Evolutionary conservation across 1,140 invertebrate species (phyloP).

Genomic region (Paracyclopina nana): DNA sequence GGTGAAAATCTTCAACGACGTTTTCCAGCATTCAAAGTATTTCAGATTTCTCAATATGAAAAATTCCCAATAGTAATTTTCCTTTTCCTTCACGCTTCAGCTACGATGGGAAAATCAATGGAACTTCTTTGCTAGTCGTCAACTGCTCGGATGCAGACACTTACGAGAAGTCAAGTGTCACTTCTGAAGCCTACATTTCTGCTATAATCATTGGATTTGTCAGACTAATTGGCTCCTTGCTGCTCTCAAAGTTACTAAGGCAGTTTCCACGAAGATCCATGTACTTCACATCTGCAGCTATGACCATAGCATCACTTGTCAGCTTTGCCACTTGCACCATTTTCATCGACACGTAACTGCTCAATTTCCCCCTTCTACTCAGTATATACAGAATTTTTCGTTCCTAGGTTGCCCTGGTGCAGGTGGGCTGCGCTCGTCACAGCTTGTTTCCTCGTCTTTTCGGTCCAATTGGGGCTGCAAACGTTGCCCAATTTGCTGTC

Average conservation of each 20-base stretch:
- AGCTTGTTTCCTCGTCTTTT: not conserved
- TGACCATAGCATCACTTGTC: not conserved
- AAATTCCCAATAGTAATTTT: too few relatives aligned
- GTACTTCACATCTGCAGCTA: not conserved
- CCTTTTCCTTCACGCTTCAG: too few relatives aligned
- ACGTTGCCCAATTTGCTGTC: not conserved
- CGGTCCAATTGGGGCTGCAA: not conserved
- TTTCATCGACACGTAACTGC: not conserved
- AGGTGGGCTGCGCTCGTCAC: not conserved
- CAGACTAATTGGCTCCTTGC: not conserved
- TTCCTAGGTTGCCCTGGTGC: too few relatives aligned
- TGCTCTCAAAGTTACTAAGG: not conserved
- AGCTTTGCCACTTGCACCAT: not conserved
- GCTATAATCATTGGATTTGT: not conserved
- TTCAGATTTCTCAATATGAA: too few relatives aligned
- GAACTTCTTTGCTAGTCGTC: not conserved
- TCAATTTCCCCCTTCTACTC: not conserved
- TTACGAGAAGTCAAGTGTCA: not conserved
- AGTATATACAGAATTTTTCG: too few relatives aligned
- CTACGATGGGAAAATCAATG: too few relatives aligned
- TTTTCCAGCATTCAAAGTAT: too few relatives aligned
- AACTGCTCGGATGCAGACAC: not conserved
- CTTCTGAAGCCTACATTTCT: slow-evolving; percentile 1
- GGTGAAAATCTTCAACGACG: not conserved
- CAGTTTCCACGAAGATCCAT: not conserved